A percentile compares a stretch with the other conserved stretches of the same genome.
Conservation (phyloP, 1,140 invertebrate species). For the Drosophila ficusphila region DNA sequence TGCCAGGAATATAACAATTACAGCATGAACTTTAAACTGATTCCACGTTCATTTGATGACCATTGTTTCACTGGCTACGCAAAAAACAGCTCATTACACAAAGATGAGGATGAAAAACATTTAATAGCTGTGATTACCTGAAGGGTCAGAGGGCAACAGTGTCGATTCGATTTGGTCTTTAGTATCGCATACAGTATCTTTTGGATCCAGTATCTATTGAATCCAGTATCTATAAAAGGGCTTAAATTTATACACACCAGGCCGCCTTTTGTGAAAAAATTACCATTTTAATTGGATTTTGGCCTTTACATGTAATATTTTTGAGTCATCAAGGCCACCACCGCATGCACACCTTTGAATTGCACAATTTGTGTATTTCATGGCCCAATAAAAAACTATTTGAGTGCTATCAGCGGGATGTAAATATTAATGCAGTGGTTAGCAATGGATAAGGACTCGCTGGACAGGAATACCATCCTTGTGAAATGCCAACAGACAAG, state of each 20-base stretch:
- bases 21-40: slow-evolving; percentile 1
- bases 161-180: neutral
- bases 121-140: slow-evolving; percentile 22
- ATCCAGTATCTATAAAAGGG: slow-evolving; percentile 2
- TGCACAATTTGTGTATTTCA: slow-evolving; percentile 7
- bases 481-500: slow-evolving; percentile 19
- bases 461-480: slow-evolving; percentile 7
- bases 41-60: slow-evolving; percentile 17
- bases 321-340: slow-evolving; percentile 22
- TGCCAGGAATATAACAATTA: slow-evolving; percentile 14
- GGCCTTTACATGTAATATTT: slow-evolving; percentile 6
- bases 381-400: slow-evolving; percentile 26
- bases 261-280: slow-evolving; percentile 12
- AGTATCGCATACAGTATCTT: neutral
- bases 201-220: slow-evolving; percentile 3
- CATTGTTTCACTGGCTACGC: slow-evolving; percentile 10
- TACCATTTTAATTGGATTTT: slow-evolving; percentile 45
- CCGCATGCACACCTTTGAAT: neutral
- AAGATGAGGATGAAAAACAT: neutral
- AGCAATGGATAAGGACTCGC: slow-evolving; percentile 20
- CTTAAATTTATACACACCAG: neutral
- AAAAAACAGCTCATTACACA: slow-evolving; percentile 29
- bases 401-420: slow-evolving; percentile 12
- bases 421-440: slow-evolving; percentile 42
- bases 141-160: neutral